These are phyloP conservation scores for Lasioglossum figueresi DNA, from an alignment of 2,888 invertebrate species.

Conservation along the genomic window DNA sequence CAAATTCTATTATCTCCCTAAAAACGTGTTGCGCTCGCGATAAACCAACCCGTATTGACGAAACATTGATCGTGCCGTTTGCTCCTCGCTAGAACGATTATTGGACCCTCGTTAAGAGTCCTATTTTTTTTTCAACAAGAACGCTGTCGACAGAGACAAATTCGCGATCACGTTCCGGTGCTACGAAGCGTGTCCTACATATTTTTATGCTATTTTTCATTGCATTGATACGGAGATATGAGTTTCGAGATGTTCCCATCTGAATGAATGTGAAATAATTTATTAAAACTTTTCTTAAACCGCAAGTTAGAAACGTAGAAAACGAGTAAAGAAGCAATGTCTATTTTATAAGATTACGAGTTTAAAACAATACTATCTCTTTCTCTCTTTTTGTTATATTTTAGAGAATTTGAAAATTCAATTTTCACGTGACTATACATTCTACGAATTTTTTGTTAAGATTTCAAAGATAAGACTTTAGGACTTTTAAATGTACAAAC, in stretches of 20 bases:
- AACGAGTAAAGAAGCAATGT: conserved; percentile 46
- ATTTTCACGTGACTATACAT: conserved; percentile 4
- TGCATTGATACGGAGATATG: conserved; percentile 49
- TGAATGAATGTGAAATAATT: conserved; percentile 54
- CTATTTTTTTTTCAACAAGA: conserved; percentile 10
- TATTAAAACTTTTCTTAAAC: conserved; percentile 51
- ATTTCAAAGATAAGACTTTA: conserved; percentile 7
- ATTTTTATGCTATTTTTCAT: conserved; percentile 17
- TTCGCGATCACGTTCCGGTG: conserved; percentile 13
- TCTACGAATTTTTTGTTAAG: conserved; percentile 5
- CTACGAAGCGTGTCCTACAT: conserved; percentile 24
- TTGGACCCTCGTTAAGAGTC: conserved; percentile 1
- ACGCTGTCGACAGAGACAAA: conserved; percentile 18
- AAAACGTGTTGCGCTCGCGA: conserved; percentile 56
- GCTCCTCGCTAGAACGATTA: conserved; percentile 8
- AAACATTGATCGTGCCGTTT: conserved; percentile 38
- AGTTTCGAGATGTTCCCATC: conserved; percentile 46
- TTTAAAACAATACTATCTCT: conserved; percentile 25
- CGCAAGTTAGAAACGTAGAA: conserved; percentile 52
- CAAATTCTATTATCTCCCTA: conserved; percentile 68
- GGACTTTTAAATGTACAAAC: conserved; percentile 20
- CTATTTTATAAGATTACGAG: conserved; percentile 24
- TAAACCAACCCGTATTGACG: conserved; percentile 50
- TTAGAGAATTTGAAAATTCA: conserved; percentile 35
- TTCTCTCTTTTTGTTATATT: not conserved